Conservation (phyloP, 2,113 vertebrate genomes). For the Bufo gargarizans region DNA sequence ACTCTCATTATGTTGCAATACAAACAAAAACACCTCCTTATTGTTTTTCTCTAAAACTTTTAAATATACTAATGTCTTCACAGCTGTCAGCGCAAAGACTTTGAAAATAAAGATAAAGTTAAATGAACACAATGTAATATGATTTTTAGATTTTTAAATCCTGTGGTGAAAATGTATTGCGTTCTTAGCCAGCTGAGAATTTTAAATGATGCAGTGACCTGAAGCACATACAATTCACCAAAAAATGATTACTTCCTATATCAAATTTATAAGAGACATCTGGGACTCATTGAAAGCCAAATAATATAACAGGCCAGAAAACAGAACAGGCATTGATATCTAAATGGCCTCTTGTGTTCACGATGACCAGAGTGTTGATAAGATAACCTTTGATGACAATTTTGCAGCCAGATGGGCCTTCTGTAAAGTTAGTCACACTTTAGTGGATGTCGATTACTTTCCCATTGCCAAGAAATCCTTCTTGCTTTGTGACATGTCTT, state of each 20-base stretch:
- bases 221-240: conserved; percentile 50
- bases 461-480: conserved; percentile 49
- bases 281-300: conserved; percentile 54
- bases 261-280: conserved; percentile 54
- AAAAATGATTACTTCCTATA: conserved; percentile 52
- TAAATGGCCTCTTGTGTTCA: conserved; percentile 54
- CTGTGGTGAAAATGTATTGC: conserved; percentile 38
- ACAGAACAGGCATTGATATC: conserved; percentile 42
- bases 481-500: conserved; percentile 42
- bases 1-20: background rate
- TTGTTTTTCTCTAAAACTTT: background rate
- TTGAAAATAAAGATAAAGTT: conserved; percentile 27
- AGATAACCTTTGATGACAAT: conserved; percentile 57
- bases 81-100: background rate
- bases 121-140: conserved; percentile 34
- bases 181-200: conserved; percentile 52
- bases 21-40: background rate
- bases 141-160: conserved; percentile 44
- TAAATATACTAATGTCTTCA: background rate
- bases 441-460: conserved; percentile 53
- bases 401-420: conserved; percentile 53
- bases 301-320: conserved; percentile 56
- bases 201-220: conserved; percentile 53
- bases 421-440: conserved; percentile 57
- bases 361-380: conserved; percentile 44